Evolutionary conservation across 2,113 vertebrate species (phyloP), one percentile per base, ranked within the genome.

Genomic region (Connochaetes taurinus): DNA sequence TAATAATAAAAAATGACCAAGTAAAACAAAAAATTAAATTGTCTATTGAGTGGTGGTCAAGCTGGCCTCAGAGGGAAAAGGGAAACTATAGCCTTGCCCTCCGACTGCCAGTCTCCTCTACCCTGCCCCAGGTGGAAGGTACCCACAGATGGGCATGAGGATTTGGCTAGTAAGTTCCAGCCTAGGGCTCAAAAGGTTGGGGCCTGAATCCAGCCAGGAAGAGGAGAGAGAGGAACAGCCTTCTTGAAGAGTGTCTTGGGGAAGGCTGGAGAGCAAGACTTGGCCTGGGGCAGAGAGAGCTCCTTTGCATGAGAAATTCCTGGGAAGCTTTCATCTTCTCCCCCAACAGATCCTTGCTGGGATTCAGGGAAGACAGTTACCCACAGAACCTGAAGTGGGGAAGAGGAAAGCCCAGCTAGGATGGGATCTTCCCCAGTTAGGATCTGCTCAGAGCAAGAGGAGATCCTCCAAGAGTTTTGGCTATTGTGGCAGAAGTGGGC

Each of bases 1-100:
- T 40, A 74, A 71, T 71, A 96, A 94, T 95, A 98, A 53, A 36
- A 93, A 95, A 94, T 87, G 96, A 98, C 92, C 95, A 95, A 97
- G 97, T 97, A 94, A 97, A 96, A 97, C 81, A 94, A 95, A 97
- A 97, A 97, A 91, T 97, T 93, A 60, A 94, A 95, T 96, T 96
- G 82, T 93, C 58, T 27, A 40, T 62, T 43, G 33, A 96, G 76
- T 74, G 76, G 87, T 87, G 55, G 78, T 90, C 93, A 74, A 83
- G 43, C 62, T 76, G 55, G 60, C 91, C 43, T 96, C 33, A 5
- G 33, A 92, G 17, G 21, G n/a, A 71, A 74, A 96, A 96, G 58
- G 90, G 55, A 87, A 92, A 87, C 43, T 33, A 13, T 14, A 60
- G 57, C n/a, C 40, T 81, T 43, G 71, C 33, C 53, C 67, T 86